Evolutionary conservation across 2,113 vertebrate genomes (phyloP).

Genomic region (Galeopterus variegatus): DNA sequence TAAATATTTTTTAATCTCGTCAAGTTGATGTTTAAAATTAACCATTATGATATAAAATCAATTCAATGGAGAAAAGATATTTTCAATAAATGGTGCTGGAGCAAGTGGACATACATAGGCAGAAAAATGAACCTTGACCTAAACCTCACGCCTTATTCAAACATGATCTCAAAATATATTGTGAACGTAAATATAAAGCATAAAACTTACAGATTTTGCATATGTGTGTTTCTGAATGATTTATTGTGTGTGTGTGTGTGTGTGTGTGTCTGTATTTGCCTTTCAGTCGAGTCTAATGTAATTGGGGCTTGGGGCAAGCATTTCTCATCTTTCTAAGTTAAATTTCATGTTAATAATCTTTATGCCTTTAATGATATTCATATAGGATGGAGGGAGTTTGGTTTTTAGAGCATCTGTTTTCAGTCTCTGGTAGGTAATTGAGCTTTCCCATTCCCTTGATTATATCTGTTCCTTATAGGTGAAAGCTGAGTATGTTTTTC

Average conservation of each 20-base stretch:
- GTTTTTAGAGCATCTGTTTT: background rate
- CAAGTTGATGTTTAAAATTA: no score
- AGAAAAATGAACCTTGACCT: background rate
- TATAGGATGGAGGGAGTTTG: background rate
- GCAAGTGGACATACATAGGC: background rate
- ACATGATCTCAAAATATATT: background rate
- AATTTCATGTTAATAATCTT: background rate
- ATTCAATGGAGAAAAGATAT: background rate
- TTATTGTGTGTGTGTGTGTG: rapidly evolving
- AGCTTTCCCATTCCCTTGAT: background rate
- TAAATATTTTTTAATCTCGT: no score
- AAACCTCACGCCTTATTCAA: background rate
- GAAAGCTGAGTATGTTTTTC: background rate
- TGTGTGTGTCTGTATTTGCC: background rate
- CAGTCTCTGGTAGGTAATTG: background rate
- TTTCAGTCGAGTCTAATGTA: background rate
- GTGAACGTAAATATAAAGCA: background rate
- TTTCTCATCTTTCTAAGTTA: background rate
- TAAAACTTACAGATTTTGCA: background rate
- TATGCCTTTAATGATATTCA: background rate
- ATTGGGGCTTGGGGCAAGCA: background rate
- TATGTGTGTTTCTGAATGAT: background rate
- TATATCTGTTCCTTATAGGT: background rate
- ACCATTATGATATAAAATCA: background rate
- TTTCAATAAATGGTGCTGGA: background rate